These are phyloP conservation scores for Sebastes itinus DNA, from an alignment of 2,797 vertebrate genomes.

Conservation along the genomic window DNA sequence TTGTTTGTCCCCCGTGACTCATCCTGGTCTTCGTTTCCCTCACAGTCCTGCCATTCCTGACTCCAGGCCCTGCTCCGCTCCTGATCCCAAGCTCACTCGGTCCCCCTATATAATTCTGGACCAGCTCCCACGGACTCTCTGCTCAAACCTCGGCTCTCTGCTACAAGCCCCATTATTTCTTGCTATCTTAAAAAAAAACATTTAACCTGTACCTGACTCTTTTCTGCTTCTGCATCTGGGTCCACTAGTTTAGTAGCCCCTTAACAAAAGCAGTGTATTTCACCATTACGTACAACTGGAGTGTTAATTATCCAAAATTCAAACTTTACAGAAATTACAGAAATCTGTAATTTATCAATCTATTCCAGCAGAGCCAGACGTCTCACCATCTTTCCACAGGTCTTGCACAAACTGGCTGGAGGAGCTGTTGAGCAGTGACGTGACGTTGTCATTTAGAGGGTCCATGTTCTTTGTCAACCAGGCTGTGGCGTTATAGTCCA, in stretches of 20 bases:
- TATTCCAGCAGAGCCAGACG: neutral
- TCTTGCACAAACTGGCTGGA: slow-evolving; percentile 93
- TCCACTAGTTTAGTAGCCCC: neutral
- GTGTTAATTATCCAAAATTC: neutral
- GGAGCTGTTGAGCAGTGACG: slow-evolving; percentile 90
- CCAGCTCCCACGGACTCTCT: too few species aligned
- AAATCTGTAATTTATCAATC: neutral
- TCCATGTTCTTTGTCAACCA: slow-evolving; percentile 99
- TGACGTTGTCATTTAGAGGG: slow-evolving; percentile 96
- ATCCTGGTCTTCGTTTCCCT: too few species aligned
- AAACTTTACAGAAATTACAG: neutral
- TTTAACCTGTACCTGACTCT: too few species aligned
- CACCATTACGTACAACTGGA: neutral
- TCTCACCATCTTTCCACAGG: slow-evolving; percentile 96
- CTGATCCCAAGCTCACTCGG: too few species aligned
- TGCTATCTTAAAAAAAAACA: too few species aligned
- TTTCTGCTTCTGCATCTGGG: too few species aligned
- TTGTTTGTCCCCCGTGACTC: too few species aligned
- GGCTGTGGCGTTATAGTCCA: slow-evolving; percentile 91
- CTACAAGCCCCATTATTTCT: too few species aligned
- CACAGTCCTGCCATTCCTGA: too few species aligned
- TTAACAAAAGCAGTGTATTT: neutral
- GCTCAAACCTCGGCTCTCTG: too few species aligned
- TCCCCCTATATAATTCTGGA: too few species aligned
- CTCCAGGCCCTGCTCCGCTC: too few species aligned